A percentile compares a stretch with the other conserved stretches of the same genome.
Evolutionary conservation across 2,888 invertebrate genomes (phyloP).

Genomic region (Euplexia lucipara): DNA sequence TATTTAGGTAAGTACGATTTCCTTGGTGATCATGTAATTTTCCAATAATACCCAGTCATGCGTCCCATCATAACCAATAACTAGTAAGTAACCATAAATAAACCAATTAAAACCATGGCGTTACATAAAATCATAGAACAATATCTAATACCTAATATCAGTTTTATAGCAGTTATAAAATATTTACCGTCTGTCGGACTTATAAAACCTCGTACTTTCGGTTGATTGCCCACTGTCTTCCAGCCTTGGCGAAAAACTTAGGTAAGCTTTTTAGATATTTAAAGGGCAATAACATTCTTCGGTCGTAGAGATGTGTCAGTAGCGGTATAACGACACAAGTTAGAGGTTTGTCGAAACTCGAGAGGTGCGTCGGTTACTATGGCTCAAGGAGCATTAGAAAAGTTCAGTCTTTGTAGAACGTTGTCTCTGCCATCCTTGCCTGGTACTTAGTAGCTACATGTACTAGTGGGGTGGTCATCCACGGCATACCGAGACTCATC

Average conservation of each 20-base stretch:
- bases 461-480: not conserved
- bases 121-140: conserved; percentile 41
- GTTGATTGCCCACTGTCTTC: conserved; percentile 53
- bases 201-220: conserved; percentile 44
- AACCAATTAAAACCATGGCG: conserved; percentile 50
- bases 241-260: conserved; percentile 50
- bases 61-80: conserved; percentile 35
- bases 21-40: not conserved
- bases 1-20: not conserved
- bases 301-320: conserved; percentile 28
- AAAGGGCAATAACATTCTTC: conserved; percentile 48
- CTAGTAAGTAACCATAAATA: conserved; percentile 44
- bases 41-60: conserved; percentile 7
- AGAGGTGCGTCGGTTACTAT: not conserved
- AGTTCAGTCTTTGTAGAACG: not conserved
- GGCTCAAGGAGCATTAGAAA: not conserved
- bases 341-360: not conserved
- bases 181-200: conserved; percentile 61
- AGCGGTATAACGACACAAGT: conserved; percentile 25
- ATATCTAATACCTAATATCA: conserved; percentile 62
- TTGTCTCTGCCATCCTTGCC: not conserved
- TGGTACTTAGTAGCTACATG: too few species aligned
- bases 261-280: conserved; percentile 57
- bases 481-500: too few species aligned
- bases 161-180: conserved; percentile 67